phyloP scores from a whole-genome alignment of 2,797 vertebrate genomes.

The Poeciliopsis gracilis region DNA sequence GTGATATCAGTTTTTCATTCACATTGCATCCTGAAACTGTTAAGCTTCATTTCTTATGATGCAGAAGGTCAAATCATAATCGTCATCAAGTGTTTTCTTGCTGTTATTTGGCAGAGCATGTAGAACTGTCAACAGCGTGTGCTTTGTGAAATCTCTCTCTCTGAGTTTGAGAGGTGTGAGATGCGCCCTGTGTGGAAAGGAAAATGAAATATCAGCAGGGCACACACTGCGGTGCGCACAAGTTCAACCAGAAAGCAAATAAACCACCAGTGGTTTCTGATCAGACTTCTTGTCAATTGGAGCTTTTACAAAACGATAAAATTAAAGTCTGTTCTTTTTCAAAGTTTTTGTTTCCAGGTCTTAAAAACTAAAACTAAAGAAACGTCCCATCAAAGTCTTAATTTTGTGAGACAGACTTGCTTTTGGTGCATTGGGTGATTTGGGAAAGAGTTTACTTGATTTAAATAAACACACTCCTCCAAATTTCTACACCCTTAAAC shows the following conservation, averaged over 20 bases:
- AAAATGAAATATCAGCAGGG: constrained; percentile 62
- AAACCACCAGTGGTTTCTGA: constrained; percentile 10
- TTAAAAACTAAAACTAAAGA: not conserved
- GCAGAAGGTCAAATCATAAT: constrained; percentile 34
- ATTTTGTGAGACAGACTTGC: not conserved
- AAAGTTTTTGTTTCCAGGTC: not conserved
- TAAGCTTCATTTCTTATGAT: constrained; percentile 19
- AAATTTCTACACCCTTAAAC: not conserved
- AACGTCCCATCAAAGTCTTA: not conserved
- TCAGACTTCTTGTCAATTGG: not conserved
- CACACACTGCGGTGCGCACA: not conserved
- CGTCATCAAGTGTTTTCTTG: constrained; percentile 40
- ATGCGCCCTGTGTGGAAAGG: constrained; percentile 40
- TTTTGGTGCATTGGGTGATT: not conserved
- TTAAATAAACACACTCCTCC: not conserved
- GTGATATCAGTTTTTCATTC: not conserved
- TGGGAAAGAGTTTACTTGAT: not conserved
- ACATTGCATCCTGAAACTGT: constrained; percentile 1
- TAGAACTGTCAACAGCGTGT: constrained; percentile 40
- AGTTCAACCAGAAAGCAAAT: constrained; percentile 13
- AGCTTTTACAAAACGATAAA: not conserved
- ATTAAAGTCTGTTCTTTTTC: not conserved
- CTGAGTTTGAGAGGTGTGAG: constrained; percentile 44
- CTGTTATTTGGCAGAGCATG: constrained; percentile 54
- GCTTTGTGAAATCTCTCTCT: constrained; percentile 19